These are phyloP conservation scores for Ceratina japonica DNA, from an alignment of 1,140 invertebrate species.

Conservation along the genomic window DNA sequence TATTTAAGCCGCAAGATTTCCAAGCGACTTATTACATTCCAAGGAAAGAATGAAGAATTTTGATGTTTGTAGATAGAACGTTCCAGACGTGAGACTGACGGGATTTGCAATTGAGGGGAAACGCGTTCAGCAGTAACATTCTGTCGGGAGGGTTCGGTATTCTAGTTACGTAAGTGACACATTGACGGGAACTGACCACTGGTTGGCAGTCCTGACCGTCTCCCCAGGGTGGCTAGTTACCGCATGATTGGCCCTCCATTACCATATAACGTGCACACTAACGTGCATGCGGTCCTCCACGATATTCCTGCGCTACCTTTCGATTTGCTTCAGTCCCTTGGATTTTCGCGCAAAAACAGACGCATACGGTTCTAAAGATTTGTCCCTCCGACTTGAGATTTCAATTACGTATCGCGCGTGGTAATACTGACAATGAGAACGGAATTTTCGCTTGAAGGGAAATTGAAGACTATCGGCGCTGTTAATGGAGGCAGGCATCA, in stretches of 20 bases:
- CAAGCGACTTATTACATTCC: slow-evolving; percentile 39
- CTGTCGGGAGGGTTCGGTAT: slow-evolving; percentile 68
- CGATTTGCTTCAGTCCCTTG: slow-evolving; percentile 32
- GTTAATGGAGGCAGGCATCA: slow-evolving; percentile 31
- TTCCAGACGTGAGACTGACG: slow-evolving; percentile 68
- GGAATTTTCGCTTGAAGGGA: neutral
- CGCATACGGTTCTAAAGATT: no score
- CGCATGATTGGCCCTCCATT: slow-evolving; percentile 80
- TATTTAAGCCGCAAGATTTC: neutral
- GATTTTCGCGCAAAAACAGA: slow-evolving; percentile 3
- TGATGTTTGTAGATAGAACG: slow-evolving; percentile 65
- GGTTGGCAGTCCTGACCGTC: slow-evolving; percentile 75
- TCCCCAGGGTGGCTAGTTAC: slow-evolving; percentile 78
- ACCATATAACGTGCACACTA: slow-evolving; percentile 76
- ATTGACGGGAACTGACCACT: slow-evolving; percentile 78
- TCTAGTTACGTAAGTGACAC: slow-evolving; percentile 78
- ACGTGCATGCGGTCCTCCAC: slow-evolving; percentile 59
- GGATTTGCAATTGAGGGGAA: slow-evolving; percentile 72
- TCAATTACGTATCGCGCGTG: neutral
- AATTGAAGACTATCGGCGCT: neutral
- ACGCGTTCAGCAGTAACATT: slow-evolving; percentile 68
- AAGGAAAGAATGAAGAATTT: slow-evolving; percentile 55
- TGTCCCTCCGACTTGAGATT: no score
- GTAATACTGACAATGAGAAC: neutral
- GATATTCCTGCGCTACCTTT: slow-evolving; percentile 54